Base-by-base conservation (phyloP, 1,140 invertebrate species). In the Leptinotarsa texana region DNA sequence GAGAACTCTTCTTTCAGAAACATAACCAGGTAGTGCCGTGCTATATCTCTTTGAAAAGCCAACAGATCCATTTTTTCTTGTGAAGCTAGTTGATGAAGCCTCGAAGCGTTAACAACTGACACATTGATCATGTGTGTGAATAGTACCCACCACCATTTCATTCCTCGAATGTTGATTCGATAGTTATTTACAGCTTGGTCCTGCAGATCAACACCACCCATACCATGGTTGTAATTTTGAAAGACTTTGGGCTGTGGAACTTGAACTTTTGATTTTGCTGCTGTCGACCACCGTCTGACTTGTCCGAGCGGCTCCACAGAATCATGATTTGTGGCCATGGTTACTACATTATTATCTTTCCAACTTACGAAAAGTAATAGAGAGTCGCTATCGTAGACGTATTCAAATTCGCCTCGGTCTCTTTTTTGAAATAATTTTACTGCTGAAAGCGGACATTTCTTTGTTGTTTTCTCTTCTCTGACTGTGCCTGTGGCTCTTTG, bases 121-220 rank as follows among this genome's bases (percentile, higher is more conserved):
- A 69, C 33, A 72, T 80, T 67, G 65, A 81, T 63, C 48, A 69
- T 61, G 49, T 78, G 73, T 48, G 70, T 75, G 73, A 82, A 81
- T 3, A 81, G 62, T 15, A 71, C 75, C 78, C 77, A 82, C 77
- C 79, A 82, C 78, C 80, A 80, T 73, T 82, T 82, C 74, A 82
- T 81, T 47, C 73, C 74, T 69, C 74, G 42, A 63, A 82, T 72
- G 13, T 63, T 71, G 24, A 78, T 79, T 71, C 77, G 51, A 62
- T 81, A 80, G 62, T 81, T 74, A 18, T 63, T 73, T n/a, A 80
- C 65, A 47, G 49, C 70, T 63, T 76, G 74, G 72, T 79, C 81
- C 66, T 75, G 79, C 27, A 76, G 62, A 72, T 81, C 73, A 48
- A 80, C 80, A n/a, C 77, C 69, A 69, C 79, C 77, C 78, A 81